Conservation (phyloP, 2,113 vertebrate genomes). For the Stigmatopora nigra region DNA sequence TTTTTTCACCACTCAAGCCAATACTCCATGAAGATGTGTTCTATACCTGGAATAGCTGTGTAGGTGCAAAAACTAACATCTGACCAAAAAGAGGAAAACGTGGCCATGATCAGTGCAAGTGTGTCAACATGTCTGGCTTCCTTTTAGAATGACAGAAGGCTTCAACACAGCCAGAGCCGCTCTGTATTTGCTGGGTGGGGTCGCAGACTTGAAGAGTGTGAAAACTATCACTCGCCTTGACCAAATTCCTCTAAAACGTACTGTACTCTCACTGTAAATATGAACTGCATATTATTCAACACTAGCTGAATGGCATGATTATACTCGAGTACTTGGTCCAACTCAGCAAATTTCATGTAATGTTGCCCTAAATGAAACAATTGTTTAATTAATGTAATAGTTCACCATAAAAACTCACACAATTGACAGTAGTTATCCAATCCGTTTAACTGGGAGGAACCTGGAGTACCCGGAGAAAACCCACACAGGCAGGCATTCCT, state of each 20-base stretch:
- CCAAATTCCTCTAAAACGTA: slow-evolving; percentile 52
- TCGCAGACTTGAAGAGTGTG: slow-evolving; percentile 50
- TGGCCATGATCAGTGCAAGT: slow-evolving; percentile 10
- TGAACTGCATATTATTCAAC: slow-evolving; percentile 13
- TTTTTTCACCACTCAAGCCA: not conserved
- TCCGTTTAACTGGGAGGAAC: too few species aligned
- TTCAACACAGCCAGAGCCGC: slow-evolving; percentile 28
- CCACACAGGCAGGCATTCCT: too few species aligned
- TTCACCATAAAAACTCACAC: too few species aligned
- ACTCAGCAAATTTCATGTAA: not conserved
- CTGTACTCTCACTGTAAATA: slow-evolving; percentile 31
- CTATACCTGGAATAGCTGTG: not conserved
- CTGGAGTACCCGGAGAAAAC: too few species aligned
- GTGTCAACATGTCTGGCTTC: slow-evolving; percentile 9
- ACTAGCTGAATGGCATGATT: slow-evolving; percentile 1
- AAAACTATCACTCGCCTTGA: slow-evolving; percentile 56
- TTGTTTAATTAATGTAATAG: too few species aligned
- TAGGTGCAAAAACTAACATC: not conserved
- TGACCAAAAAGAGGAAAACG: slow-evolving; percentile 4
- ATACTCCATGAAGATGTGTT: not conserved
- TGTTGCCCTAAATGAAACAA: not conserved
- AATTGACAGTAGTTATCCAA: too few species aligned
- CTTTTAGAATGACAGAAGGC: slow-evolving; percentile 23
- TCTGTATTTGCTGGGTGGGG: slow-evolving; percentile 57
- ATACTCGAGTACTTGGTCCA: not conserved